phyloP scores from a whole-genome alignment of 2,113 vertebrate genomes.

The Eonycteris spelaea region DNA sequence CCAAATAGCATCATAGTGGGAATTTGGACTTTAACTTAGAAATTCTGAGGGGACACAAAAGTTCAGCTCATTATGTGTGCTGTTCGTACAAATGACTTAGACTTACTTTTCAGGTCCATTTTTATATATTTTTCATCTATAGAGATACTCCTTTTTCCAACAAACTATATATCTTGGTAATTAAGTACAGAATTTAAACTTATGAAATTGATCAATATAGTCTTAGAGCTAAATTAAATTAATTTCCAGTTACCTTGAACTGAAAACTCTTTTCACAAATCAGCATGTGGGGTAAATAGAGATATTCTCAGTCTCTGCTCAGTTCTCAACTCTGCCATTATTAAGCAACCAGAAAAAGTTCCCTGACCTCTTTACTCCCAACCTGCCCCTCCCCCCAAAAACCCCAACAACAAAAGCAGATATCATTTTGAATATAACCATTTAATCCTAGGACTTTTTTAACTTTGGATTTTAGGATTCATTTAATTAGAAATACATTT shows the following conservation, averaged over 20 bases:
- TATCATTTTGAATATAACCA: conserved; percentile 22
- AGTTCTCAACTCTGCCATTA: neutral
- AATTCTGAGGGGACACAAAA: neutral
- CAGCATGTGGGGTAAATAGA: neutral
- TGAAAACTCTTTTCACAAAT: neutral
- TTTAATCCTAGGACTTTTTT: neutral
- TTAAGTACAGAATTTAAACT: neutral
- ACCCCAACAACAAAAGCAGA: neutral
- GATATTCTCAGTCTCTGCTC: neutral
- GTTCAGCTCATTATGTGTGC: neutral
- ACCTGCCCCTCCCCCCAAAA: fast-evolving
- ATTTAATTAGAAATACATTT: neutral
- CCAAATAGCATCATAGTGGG: neutral
- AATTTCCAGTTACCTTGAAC: neutral
- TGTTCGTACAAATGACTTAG: neutral
- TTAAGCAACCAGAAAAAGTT: neutral
- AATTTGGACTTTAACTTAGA: neutral
- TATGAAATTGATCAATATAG: neutral
- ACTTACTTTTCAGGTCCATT: neutral
- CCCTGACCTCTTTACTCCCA: no score
- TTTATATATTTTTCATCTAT: neutral
- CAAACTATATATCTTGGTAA: neutral
- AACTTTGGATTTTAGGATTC: neutral
- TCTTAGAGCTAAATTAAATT: neutral
- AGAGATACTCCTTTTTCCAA: neutral